phyloP scores from a whole-genome alignment of 2,797 vertebrate genomes.

The Sebastes itinus region DNA sequence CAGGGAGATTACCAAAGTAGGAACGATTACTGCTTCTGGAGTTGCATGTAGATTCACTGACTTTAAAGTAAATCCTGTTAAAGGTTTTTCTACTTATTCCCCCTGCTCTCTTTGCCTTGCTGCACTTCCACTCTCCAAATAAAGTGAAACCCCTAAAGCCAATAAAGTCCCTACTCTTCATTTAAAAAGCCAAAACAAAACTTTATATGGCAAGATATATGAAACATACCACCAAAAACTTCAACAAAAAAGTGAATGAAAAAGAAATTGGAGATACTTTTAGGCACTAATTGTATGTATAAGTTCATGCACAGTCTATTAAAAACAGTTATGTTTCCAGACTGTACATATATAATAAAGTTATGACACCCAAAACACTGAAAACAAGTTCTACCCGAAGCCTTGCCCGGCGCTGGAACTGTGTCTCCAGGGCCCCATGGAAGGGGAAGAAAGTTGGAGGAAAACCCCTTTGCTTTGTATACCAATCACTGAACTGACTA shows the following conservation, averaged over 20 bases:
- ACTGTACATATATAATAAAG: slow-evolving; percentile 31
- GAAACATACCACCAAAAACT: neutral
- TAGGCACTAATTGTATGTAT: neutral
- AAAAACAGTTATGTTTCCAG: slow-evolving; percentile 20
- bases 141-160: slow-evolving; percentile 5
- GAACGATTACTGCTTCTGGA: neutral
- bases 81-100: neutral
- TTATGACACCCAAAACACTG: slow-evolving; percentile 58
- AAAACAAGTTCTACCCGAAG: slow-evolving; percentile 55
- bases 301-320: slow-evolving; percentile 4
- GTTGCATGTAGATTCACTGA: neutral
- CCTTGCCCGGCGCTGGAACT: slow-evolving; percentile 44
- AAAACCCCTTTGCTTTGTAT: slow-evolving; percentile 79
- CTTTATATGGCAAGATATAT: neutral
- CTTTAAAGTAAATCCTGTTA: neutral
- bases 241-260: neutral
- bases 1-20: neutral
- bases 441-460: slow-evolving; percentile 69
- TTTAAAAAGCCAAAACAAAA: slow-evolving; percentile 4
- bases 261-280: slow-evolving; percentile 5
- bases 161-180: neutral
- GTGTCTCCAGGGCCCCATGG: slow-evolving; percentile 70
- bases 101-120: neutral
- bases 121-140: slow-evolving; percentile 8
- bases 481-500: slow-evolving; percentile 80